Conservation (phyloP, 37 sponge, comb jelly and placozoan species). For the Cliona cf. orientalis region DNA sequence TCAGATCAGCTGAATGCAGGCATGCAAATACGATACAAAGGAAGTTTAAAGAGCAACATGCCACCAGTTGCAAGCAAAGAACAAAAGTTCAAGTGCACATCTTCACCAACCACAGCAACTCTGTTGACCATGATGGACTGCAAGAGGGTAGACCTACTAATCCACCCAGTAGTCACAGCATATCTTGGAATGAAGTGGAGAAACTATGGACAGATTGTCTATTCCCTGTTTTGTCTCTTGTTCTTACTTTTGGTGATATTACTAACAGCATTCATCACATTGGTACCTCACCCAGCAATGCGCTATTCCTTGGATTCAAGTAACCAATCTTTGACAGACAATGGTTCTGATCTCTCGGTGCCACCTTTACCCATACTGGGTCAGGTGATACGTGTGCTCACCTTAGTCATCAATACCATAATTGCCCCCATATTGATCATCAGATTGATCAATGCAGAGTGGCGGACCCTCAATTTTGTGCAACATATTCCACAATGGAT, state of each 20-base stretch:
- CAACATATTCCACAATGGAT: background rate
- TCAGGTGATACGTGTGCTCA: constrained; percentile 1
- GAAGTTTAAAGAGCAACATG: constrained; percentile 9
- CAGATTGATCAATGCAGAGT: background rate
- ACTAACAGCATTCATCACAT: constrained; percentile 50
- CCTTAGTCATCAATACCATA: background rate
- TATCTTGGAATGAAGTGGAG: constrained; percentile 76
- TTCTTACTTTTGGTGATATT: constrained; percentile 50
- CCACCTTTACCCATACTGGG: background rate
- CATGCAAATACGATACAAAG: no score
- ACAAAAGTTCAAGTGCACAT: constrained; percentile 1
- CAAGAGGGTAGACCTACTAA: constrained; percentile 52
- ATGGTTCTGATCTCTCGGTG: background rate
- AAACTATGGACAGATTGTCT: constrained; percentile 62
- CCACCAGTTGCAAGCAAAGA: background rate
- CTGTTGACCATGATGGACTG: constrained; percentile 62
- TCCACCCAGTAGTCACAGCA: constrained; percentile 66
- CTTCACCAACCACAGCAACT: constrained; percentile 12
- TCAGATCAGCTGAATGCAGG: background rate
- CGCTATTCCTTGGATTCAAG: background rate
- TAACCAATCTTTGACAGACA: background rate
- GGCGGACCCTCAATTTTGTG: background rate
- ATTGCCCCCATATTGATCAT: background rate
- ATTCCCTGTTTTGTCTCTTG: constrained; percentile 10
- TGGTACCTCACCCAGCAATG: constrained; percentile 11